These are phyloP conservation scores for Andricus curvator DNA, from an alignment of 2,888 invertebrate genomes.

Conservation along the genomic window DNA sequence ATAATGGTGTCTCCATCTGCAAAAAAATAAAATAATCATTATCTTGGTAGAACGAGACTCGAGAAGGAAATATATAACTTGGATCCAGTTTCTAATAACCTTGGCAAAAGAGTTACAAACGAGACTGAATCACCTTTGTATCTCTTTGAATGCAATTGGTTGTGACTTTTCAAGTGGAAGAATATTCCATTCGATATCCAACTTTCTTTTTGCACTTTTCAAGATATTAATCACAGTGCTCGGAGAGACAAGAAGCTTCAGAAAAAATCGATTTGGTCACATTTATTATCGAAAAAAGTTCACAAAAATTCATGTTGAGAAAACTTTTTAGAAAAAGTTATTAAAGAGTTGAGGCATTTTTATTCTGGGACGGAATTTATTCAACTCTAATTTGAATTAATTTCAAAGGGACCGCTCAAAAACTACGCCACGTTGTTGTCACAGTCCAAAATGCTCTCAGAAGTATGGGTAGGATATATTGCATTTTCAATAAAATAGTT, in stretches of 20 bases:
- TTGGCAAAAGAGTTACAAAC: not conserved
- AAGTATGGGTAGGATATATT: no score
- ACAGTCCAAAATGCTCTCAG: no score
- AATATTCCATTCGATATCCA: not conserved
- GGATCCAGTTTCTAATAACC: not conserved
- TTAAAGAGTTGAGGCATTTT: no score
- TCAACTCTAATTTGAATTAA: no score
- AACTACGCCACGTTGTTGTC: no score
- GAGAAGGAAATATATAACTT: not conserved
- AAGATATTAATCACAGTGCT: not conserved
- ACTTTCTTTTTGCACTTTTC: not conserved
- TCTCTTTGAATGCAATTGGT: not conserved
- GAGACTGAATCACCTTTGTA: not conserved
- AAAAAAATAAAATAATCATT: conserved; percentile 50
- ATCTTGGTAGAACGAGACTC: not conserved
- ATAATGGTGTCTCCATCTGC: conserved; percentile 92
- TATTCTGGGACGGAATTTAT: no score
- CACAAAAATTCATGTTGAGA: not conserved
- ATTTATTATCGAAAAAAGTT: not conserved
- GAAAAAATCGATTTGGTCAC: not conserved
- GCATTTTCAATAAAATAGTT: no score
- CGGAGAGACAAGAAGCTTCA: not conserved
- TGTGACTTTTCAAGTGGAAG: not conserved
- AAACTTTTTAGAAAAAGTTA: no score
- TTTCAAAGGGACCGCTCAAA: no score